Conservation (phyloP, 2,797 vertebrate species). For the Martes flavigula region DNA sequence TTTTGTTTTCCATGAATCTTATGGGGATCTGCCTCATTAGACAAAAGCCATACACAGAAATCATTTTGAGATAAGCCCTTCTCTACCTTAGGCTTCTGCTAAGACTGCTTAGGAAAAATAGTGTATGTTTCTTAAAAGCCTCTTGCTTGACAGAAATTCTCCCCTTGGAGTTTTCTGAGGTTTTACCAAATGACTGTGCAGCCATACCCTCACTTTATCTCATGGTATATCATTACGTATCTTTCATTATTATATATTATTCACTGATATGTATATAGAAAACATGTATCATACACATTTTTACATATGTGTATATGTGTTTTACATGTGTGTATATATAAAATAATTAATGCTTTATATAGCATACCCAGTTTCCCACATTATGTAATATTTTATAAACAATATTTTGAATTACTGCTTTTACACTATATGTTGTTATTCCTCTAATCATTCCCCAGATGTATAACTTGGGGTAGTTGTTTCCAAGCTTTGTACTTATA, state of each 20-base stretch:
- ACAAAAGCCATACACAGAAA: background rate
- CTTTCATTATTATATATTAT: background rate
- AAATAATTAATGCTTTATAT: background rate
- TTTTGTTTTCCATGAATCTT: background rate
- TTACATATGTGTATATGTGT: background rate
- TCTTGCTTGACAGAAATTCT: background rate
- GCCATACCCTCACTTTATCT: background rate
- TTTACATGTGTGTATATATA: background rate
- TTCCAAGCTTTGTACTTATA: background rate
- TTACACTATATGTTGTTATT: background rate
- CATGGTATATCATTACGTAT: background rate
- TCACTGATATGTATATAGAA: background rate
- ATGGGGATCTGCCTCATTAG: background rate
- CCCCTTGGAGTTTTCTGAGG: background rate
- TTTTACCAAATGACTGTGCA: background rate
- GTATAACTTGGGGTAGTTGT: background rate
- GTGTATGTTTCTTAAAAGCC: background rate
- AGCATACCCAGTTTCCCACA: background rate
- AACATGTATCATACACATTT: background rate
- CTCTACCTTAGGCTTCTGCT: background rate
- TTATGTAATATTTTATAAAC: background rate
- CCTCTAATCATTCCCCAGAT: background rate
- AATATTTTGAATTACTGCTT: background rate
- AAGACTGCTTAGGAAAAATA: background rate
- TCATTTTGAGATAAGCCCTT: background rate